Evolutionary conservation across 2,888 invertebrate species (phyloP).

Genomic region (Drosophila ochracea): DNA sequence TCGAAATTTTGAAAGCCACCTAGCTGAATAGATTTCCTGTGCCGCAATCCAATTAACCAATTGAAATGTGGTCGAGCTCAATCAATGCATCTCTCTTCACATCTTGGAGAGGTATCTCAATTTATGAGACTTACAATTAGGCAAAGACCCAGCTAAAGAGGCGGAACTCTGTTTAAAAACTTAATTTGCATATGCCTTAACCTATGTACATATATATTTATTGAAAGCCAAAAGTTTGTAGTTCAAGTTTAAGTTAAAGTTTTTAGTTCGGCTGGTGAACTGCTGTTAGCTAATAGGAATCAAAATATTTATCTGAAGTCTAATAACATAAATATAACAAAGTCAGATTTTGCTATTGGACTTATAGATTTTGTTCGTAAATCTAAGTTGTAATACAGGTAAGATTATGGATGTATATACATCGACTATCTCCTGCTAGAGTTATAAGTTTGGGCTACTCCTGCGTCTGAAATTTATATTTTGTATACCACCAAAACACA

Average conservation of each 20-base stretch:
- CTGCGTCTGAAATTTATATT: not conserved
- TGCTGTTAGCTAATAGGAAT: not conserved
- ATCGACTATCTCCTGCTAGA: not conserved
- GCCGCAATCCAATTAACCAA: conserved; percentile 42
- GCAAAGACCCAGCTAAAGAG: not conserved
- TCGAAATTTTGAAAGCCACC: conserved; percentile 33
- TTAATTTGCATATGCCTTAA: not conserved
- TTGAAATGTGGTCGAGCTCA: conserved; percentile 21
- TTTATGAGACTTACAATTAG: conserved; percentile 17
- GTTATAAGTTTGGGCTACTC: not conserved
- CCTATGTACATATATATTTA: no score
- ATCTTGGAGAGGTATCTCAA: not conserved
- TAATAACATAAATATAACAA: not conserved
- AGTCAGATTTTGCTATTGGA: no score
- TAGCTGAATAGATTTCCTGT: conserved; percentile 59
- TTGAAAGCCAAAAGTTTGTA: not conserved
- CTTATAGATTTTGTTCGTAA: not conserved
- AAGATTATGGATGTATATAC: not conserved
- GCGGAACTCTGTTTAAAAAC: conserved; percentile 7
- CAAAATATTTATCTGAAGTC: not conserved
- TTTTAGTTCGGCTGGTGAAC: not conserved
- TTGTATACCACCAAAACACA: no score
- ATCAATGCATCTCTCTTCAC: not conserved
- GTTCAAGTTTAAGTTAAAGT: not conserved
- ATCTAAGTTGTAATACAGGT: not conserved